phyloP scores from a whole-genome alignment of 2,797 vertebrate genomes.

The Fringilla coelebs region DNA sequence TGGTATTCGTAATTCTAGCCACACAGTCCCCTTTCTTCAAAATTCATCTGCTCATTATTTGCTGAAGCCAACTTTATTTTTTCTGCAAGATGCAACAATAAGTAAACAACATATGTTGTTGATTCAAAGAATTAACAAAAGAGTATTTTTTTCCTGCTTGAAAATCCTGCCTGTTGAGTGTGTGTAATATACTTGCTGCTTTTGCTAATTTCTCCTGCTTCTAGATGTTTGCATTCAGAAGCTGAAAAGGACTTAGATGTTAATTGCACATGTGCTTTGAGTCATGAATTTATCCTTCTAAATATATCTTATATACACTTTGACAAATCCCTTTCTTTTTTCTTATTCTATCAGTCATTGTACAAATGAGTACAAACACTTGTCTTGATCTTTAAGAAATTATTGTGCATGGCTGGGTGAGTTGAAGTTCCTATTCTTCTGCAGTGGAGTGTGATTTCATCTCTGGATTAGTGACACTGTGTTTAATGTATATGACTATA shows the following conservation, averaged over 20 bases:
- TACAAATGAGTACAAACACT: background rate
- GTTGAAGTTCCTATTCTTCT: background rate
- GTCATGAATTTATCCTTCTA: background rate
- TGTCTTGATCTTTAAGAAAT: background rate
- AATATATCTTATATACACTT: background rate
- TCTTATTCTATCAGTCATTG: background rate
- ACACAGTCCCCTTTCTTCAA: conserved; percentile 13
- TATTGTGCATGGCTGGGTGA: background rate
- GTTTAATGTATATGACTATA: background rate
- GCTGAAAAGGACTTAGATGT: conserved; percentile 4
- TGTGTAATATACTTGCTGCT: background rate
- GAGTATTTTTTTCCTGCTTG: background rate
- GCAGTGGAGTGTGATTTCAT: background rate
- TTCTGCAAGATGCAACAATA: conserved; percentile 53
- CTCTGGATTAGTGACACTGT: background rate
- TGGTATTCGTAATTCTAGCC: conserved; percentile 49
- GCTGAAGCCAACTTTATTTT: conserved; percentile 56
- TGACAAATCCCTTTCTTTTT: background rate
- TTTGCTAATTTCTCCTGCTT: conserved; percentile 24
- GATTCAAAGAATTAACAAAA: conserved; percentile 51
- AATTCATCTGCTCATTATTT: conserved; percentile 62
- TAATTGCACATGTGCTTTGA: conserved; percentile 3
- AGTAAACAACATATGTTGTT: conserved; percentile 65
- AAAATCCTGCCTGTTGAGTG: background rate
- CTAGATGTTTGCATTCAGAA: conserved; percentile 39